Evolutionary conservation across 1,140 invertebrate species (phyloP).

Genomic region (Teleopsis dalmanni): DNA sequence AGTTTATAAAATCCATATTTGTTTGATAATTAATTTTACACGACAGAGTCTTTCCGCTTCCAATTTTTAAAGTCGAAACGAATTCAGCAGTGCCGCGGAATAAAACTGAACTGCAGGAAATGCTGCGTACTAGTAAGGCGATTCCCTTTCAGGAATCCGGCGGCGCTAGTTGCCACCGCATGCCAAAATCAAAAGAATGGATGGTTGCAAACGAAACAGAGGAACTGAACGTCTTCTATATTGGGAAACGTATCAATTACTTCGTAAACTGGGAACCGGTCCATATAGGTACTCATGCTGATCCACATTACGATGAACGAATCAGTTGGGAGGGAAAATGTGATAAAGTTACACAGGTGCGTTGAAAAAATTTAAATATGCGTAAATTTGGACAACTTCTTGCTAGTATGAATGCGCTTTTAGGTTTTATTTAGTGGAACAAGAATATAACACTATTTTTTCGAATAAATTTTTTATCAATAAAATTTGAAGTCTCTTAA

Average conservation of each 20-base stretch:
- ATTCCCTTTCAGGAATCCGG: slow-evolving; percentile 84
- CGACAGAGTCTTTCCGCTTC: slow-evolving; percentile 29
- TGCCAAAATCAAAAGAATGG: slow-evolving; percentile 75
- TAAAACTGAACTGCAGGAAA: slow-evolving; percentile 62
- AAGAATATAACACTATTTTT: no score
- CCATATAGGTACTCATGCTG: slow-evolving; percentile 75
- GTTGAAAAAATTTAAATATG: not conserved
- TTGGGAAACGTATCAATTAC: slow-evolving; percentile 63
- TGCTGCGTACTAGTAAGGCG: slow-evolving; percentile 63
- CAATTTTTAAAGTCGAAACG: slow-evolving; percentile 30
- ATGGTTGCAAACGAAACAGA: slow-evolving; percentile 54
- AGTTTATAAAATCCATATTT: not conserved
- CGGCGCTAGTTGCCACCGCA: slow-evolving; percentile 77
- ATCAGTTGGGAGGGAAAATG: slow-evolving; percentile 83
- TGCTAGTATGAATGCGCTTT: no score
- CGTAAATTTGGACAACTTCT: no score
- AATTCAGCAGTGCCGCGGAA: slow-evolving; percentile 52
- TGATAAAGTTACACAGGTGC: slow-evolving; percentile 87
- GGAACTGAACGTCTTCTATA: slow-evolving; percentile 65
- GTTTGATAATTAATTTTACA: not conserved
- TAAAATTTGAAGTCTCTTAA: no score
- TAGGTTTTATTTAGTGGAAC: no score
- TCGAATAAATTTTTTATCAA: no score
- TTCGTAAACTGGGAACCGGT: slow-evolving; percentile 82
- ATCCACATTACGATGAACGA: slow-evolving; percentile 80